These are phyloP conservation scores for Pachyramphus minor DNA, from an alignment of 2,113 vertebrate genomes.

Conservation along the genomic window DNA sequence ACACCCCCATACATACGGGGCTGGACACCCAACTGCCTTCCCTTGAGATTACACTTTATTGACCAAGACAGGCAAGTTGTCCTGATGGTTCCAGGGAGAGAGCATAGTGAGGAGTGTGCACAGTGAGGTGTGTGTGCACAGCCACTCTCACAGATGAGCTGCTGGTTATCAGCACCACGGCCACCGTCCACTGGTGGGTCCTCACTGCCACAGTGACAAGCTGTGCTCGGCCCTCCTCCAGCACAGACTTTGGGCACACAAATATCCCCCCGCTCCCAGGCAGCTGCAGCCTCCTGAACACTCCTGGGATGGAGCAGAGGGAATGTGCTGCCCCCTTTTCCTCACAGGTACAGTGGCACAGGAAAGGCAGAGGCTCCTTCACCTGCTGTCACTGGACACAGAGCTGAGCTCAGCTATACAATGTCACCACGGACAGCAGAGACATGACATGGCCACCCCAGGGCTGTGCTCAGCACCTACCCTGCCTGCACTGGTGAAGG, in stretches of 20 bases:
- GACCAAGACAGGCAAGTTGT: fast-evolving
- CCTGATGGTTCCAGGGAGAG: not conserved
- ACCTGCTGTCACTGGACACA: fast-evolving
- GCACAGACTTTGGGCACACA: fast-evolving
- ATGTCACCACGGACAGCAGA: not conserved
- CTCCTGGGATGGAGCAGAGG: not conserved
- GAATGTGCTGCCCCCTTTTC: not conserved
- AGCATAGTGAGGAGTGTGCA: fast-evolving
- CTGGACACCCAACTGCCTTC: not conserved
- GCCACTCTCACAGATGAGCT: not conserved
- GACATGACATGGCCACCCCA: not conserved
- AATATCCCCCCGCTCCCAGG: not conserved
- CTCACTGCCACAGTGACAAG: not conserved
- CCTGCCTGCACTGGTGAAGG: not conserved
- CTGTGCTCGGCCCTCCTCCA: not conserved
- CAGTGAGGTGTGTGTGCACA: not conserved
- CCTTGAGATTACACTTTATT: not conserved
- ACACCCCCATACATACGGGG: fast-evolving
- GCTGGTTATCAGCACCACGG: not conserved
- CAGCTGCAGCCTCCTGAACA: not conserved
- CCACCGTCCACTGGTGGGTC: fast-evolving
- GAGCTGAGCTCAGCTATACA: not conserved
- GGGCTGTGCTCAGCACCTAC: not conserved
- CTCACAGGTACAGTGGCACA: not conserved
- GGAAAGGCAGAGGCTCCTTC: not conserved